Evolutionary conservation across 37 sponge, comb jelly and placozoan species (phyloP).

Genomic region (Sycon ciliatum): DNA sequence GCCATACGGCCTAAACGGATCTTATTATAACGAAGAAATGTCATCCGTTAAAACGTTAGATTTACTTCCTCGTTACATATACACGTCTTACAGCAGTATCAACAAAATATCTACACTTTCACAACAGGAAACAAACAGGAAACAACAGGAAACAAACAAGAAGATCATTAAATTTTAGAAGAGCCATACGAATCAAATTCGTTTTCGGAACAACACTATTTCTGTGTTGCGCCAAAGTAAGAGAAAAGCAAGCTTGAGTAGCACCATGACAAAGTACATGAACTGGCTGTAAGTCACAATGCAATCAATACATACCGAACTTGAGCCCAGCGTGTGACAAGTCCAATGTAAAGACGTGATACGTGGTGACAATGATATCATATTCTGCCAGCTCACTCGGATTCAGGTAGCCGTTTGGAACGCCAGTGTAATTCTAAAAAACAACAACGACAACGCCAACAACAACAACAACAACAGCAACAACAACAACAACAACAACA

Average conservation of each 20-base stretch:
- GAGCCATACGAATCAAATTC: too few species aligned
- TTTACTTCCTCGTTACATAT: too few species aligned
- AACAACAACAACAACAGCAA: neutral
- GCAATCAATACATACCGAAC: neutral
- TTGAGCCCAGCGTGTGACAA: constrained; percentile 38
- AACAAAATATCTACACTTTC: too few species aligned
- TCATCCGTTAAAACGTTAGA: too few species aligned
- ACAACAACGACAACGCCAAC: neutral
- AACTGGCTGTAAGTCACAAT: neutral
- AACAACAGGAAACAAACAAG: too few species aligned
- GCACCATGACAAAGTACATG: neutral
- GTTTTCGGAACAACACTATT: too few species aligned
- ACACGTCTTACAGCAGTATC: too few species aligned
- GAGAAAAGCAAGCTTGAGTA: neutral
- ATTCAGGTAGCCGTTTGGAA: constrained; percentile 36
- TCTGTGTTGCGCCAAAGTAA: constrained; percentile 12
- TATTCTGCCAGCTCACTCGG: constrained; percentile 38
- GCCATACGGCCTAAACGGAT: too few species aligned
- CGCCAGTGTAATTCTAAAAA: constrained; percentile 47
- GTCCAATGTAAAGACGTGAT: constrained; percentile 53
- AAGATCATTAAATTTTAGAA: too few species aligned
- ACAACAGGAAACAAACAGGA: too few species aligned
- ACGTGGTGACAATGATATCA: constrained; percentile 64
- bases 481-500: neutral
- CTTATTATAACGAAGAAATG: too few species aligned